A percentile compares a stretch with the other conserved stretches of the same genome.
These are phyloP conservation scores for Anneissia japonica DNA, from an alignment of 35 echinoderm and acorn worm species.

Conservation along the genomic window DNA sequence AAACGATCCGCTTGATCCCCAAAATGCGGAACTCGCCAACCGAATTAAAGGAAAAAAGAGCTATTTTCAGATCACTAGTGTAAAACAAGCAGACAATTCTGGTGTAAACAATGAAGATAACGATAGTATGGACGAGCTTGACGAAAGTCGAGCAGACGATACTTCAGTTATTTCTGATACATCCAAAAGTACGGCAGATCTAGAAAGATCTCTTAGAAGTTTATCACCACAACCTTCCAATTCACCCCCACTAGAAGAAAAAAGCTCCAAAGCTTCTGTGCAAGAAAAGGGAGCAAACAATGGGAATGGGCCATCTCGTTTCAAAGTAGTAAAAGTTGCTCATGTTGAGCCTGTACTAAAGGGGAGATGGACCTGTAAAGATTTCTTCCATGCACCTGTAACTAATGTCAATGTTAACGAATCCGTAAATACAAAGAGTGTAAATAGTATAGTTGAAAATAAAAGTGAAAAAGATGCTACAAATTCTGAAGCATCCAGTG, in stretches of 20 bases:
- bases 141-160: constrained; percentile 91
- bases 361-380: constrained; percentile 95
- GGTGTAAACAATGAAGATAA: constrained; percentile 59
- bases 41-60: constrained; percentile 49
- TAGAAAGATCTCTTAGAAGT: neutral
- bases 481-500: constrained; percentile 88
- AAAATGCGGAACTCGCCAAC: neutral
- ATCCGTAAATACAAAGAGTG: constrained; percentile 22
- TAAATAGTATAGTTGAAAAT: constrained; percentile 36
- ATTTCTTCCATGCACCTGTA: constrained; percentile 63
- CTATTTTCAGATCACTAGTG: constrained; percentile 97
- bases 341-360: constrained; percentile 77
- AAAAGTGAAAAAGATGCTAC: constrained; percentile 54
- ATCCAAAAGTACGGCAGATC: neutral
- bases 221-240: neutral
- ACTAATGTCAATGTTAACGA: neutral
- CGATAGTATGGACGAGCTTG: constrained; percentile 92
- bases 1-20: neutral
- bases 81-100: constrained; percentile 46
- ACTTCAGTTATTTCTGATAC: constrained; percentile 30
- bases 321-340: constrained; percentile 92
- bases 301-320: constrained; percentile 91
- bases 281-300: constrained; percentile 38
- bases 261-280: neutral
- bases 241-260: neutral